Conservation (phyloP, 1,140 invertebrate genomes). For the Monochamus saltuarius region DNA sequence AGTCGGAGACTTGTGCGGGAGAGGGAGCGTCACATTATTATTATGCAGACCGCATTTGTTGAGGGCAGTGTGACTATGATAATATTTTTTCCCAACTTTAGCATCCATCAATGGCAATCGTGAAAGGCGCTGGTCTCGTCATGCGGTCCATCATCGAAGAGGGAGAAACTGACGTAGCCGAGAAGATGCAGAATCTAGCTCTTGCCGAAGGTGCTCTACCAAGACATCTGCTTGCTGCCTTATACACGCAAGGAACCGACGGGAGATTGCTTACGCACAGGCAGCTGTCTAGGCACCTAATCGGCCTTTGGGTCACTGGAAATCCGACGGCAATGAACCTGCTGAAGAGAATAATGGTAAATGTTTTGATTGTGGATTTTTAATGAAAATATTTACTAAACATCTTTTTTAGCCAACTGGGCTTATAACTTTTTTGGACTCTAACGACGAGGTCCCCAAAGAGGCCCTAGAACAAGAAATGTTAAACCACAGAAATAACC, state of each 20-base stretch:
- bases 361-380: neutral
- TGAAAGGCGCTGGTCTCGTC: conserved; percentile 96
- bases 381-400: neutral
- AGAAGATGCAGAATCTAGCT: conserved; percentile 94
- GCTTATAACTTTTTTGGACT: conserved; percentile 87
- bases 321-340: conserved; percentile 90
- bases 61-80: too few relatives aligned
- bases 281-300: conserved; percentile 93
- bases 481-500: conserved; percentile 87
- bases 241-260: conserved; percentile 82
- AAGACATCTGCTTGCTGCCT: conserved; percentile 86
- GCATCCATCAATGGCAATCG: conserved; percentile 95
- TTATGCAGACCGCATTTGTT: too few relatives aligned
- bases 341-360: conserved; percentile 86
- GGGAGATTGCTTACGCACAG: conserved; percentile 78
- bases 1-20: too few relatives aligned
- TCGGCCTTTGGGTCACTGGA: conserved; percentile 95
- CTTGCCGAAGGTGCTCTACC: conserved; percentile 96
- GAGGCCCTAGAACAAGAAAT: conserved; percentile 63
- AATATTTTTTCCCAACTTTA: conserved; percentile 48
- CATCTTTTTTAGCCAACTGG: conserved; percentile 71
- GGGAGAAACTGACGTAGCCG: conserved; percentile 85
- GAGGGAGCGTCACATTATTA: too few relatives aligned
- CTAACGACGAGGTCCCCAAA: conserved; percentile 80
- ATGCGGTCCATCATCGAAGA: conserved; percentile 98